Conservation (phyloP, 1,140 invertebrate species). For the Chelonus insularis region DNA sequence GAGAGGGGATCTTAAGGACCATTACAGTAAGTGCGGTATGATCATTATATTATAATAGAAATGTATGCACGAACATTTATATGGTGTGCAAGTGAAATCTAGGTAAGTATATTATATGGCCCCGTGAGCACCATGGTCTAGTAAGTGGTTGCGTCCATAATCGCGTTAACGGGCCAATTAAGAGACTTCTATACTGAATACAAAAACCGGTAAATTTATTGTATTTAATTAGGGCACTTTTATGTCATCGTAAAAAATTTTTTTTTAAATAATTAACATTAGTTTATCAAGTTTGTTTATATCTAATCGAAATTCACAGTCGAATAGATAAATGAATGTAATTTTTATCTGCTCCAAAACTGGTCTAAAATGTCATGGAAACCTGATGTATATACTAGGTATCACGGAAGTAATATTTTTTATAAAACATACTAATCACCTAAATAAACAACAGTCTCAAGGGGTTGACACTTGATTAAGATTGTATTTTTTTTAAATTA, state of each 20-base stretch:
- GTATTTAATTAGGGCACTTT: slow-evolving; percentile 3
- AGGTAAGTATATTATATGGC: slow-evolving; percentile 62
- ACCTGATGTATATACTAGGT: too few species aligned
- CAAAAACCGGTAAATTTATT: slow-evolving; percentile 34
- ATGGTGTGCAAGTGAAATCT: slow-evolving; percentile 55
- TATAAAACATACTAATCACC: too few species aligned
- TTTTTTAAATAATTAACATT: too few species aligned
- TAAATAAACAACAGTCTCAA: too few species aligned
- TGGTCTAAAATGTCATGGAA: too few species aligned
- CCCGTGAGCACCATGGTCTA: slow-evolving; percentile 56
- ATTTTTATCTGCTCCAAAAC: too few species aligned
- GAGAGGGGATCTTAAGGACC: slow-evolving; percentile 2
- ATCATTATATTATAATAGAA: slow-evolving; percentile 24
- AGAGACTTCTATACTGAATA: slow-evolving; percentile 29
- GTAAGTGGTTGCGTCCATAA: slow-evolving; percentile 54
- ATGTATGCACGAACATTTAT: slow-evolving; percentile 17
- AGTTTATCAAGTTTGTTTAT: too few species aligned
- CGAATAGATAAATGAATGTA: too few species aligned
- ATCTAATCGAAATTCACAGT: too few species aligned
- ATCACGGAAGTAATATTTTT: too few species aligned
- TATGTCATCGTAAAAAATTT: slow-evolving; percentile 1
- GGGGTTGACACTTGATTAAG: too few species aligned
- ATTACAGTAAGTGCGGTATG: slow-evolving; percentile 3
- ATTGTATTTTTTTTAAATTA: too few species aligned
- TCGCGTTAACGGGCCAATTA: slow-evolving; percentile 52